Evolutionary conservation across 1,140 invertebrate genomes (phyloP).

Genomic region (Ooceraea biroi): DNA sequence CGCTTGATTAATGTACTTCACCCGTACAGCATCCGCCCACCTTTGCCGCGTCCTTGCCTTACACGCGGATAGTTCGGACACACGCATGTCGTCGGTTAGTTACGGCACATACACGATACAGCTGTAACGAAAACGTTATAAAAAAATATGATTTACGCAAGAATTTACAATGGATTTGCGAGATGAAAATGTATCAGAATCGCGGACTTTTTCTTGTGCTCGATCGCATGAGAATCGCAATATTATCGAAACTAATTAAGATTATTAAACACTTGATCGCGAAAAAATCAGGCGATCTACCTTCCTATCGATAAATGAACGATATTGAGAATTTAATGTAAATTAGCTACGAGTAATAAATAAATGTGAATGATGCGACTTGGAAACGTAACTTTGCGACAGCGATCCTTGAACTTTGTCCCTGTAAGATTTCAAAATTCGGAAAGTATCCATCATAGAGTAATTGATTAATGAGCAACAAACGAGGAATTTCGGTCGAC

Average conservation of each 20-base stretch:
- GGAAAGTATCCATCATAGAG: not conserved
- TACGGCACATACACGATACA: constrained; percentile 3
- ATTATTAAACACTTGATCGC: not conserved
- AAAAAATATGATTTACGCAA: not conserved
- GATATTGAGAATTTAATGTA: not conserved
- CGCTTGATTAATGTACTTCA: constrained; percentile 77
- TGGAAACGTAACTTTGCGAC: not conserved
- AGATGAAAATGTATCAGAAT: constrained; percentile 30
- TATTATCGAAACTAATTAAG: not conserved
- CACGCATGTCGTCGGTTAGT: constrained; percentile 66
- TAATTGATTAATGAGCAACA: not conserved
- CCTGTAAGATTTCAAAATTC: not conserved
- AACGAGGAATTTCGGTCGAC: not conserved
- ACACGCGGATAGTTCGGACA: constrained; percentile 31
- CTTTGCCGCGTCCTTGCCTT: constrained; percentile 6
- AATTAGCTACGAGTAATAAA: not conserved
- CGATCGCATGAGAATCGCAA: not conserved
- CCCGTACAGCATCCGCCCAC: constrained; percentile 52
- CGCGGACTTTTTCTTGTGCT: not conserved
- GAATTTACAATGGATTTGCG: not conserved
- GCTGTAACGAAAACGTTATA: constrained; percentile 12
- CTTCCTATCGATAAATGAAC: not conserved
- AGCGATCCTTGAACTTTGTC: not conserved
- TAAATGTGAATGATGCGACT: too few species aligned
- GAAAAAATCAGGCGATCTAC: not conserved